These are phyloP conservation scores for Nipponia nippon DNA, from an alignment of 2,113 vertebrate genomes.

Conservation along the genomic window DNA sequence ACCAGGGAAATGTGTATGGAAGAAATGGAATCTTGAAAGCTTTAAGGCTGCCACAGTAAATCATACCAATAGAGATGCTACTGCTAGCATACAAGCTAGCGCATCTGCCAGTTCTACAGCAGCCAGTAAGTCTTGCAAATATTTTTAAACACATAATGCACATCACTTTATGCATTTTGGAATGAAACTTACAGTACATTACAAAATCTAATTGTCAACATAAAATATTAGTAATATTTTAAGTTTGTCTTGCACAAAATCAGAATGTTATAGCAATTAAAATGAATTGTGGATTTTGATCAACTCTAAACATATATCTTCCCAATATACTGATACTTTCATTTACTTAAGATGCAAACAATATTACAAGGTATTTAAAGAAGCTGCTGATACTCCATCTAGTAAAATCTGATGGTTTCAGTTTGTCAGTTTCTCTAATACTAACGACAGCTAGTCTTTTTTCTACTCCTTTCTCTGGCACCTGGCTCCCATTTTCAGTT, in stretches of 20 bases:
- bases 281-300: background rate
- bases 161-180: background rate
- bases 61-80: background rate
- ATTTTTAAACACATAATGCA: background rate
- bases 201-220: background rate
- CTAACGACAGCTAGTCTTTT: background rate
- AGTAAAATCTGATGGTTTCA: background rate
- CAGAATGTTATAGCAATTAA: background rate
- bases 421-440: background rate
- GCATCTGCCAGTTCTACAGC: background rate
- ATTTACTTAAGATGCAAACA: background rate
- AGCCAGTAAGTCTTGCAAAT: background rate
- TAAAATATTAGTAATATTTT: background rate
- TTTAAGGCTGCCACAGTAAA: background rate
- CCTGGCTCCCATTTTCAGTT: background rate
- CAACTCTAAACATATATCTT: background rate
- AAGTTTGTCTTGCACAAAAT: background rate
- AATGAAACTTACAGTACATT: background rate
- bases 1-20: constrained; percentile 27
- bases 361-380: background rate
- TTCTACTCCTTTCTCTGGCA: background rate
- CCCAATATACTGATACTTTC: background rate
- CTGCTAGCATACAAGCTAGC: background rate
- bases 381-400: background rate
- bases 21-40: constrained; percentile 27